phyloP scores from a whole-genome alignment of 2,888 invertebrate genomes.

The Piscicola geometra region DNA sequence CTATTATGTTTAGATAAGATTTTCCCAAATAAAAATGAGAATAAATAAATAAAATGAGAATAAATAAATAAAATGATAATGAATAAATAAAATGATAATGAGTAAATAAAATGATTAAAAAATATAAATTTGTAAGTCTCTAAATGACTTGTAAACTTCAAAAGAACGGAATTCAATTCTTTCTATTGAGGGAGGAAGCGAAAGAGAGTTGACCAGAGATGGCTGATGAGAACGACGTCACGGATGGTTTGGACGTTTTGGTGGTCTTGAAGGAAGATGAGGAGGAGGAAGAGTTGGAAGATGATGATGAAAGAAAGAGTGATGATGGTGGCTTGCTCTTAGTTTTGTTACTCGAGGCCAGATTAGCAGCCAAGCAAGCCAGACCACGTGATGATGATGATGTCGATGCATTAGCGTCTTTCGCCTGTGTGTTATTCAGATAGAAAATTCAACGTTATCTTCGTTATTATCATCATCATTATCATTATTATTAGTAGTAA shows the following conservation, averaged over 20 bases:
- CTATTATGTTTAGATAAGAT: too few species aligned
- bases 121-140: too few species aligned
- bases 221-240: background rate
- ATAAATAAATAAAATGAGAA: background rate
- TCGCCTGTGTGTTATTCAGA: too few species aligned
- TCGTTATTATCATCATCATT: too few species aligned
- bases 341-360: background rate
- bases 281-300: background rate
- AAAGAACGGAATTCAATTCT: constrained; percentile 1
- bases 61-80: too few species aligned
- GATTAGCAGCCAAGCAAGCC: background rate
- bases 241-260: background rate
- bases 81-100: too few species aligned
- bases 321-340: background rate
- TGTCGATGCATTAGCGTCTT: background rate
- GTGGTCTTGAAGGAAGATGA: constrained; percentile 3
- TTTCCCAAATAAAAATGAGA: background rate
- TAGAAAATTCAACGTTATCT: too few species aligned
- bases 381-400: constrained; percentile 6
- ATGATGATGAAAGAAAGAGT: background rate
- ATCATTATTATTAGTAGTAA: too few species aligned
- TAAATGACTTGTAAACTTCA: too few species aligned
- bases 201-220: background rate
- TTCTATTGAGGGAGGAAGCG: background rate
- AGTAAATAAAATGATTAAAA: too few species aligned